A percentile compares a stretch with the other conserved stretches of the same genome.
Conservation (phyloP, 2,888 invertebrate genomes). For the Papilio demoleus region DNA sequence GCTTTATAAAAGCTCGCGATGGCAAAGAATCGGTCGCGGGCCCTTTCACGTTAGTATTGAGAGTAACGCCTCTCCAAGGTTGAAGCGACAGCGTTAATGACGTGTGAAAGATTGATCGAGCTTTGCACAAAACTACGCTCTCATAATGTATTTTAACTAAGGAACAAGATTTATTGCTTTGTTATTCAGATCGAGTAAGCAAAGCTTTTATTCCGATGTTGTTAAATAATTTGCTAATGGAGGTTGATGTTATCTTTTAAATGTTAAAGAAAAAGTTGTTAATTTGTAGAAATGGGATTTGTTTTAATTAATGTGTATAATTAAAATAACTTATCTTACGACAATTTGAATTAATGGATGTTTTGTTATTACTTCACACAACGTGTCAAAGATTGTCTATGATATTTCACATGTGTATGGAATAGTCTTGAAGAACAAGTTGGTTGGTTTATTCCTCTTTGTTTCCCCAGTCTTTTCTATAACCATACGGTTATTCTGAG, state of each 20-base stretch:
- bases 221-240: conserved; percentile 51
- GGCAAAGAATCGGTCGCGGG: conserved; percentile 46
- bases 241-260: conserved; percentile 49
- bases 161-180: conserved; percentile 51
- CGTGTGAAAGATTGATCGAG: conserved; percentile 58
- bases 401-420: too few relatives aligned
- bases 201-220: conserved; percentile 52
- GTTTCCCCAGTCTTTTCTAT: too few relatives aligned
- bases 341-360: too few relatives aligned
- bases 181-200: conserved; percentile 46
- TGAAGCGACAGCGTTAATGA: conserved; percentile 64
- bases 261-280: conserved; percentile 27
- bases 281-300: not conserved
- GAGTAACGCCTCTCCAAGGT: conserved; percentile 55
- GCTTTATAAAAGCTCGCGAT: conserved; percentile 47
- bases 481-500: conserved; percentile 14
- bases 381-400: too few relatives aligned
- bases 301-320: not conserved
- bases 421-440: too few relatives aligned
- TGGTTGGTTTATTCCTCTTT: too few relatives aligned
- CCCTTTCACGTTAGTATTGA: conserved; percentile 51
- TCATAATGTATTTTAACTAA: conserved; percentile 52
- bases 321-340: too few relatives aligned
- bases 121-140: conserved; percentile 46
- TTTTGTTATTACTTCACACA: too few relatives aligned